Conservation (phyloP, 2,888 invertebrate species). For the Chloromyia formosa region DNA sequence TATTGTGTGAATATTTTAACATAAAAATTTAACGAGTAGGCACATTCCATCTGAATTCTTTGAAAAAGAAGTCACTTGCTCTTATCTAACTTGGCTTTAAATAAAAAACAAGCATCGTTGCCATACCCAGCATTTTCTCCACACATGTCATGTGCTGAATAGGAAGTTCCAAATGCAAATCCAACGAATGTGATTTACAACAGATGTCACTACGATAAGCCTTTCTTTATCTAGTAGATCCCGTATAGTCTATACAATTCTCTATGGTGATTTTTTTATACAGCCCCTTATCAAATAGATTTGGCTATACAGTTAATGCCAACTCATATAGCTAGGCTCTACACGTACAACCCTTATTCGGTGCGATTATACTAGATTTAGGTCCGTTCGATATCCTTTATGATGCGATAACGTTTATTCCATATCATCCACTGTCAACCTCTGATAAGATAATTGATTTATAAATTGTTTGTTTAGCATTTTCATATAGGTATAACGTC, state of each 20-base stretch:
- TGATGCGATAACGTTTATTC: constrained; percentile 39
- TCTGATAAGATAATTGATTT: constrained; percentile 50
- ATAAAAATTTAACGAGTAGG: too few species aligned
- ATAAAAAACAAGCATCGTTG: too few species aligned
- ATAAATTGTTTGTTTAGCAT: constrained; percentile 48
- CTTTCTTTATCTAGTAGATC: constrained; percentile 19
- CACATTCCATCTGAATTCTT: too few species aligned
- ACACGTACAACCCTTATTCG: too few species aligned
- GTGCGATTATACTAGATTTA: too few species aligned
- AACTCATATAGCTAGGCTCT: too few species aligned
- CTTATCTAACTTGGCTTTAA: too few species aligned
- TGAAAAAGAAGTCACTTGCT: too few species aligned
- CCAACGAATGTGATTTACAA: constrained; percentile 46
- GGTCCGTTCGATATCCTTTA: constrained; percentile 27
- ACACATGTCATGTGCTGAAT: constrained; percentile 4
- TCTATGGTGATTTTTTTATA: constrained; percentile 38
- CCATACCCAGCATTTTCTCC: constrained; percentile 9
- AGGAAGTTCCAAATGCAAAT: constrained; percentile 32
- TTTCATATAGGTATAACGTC: constrained; percentile 39
- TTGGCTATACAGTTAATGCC: too few species aligned
- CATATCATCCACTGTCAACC: constrained; percentile 44
- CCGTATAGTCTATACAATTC: constrained; percentile 15
- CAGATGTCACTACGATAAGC: constrained; percentile 46
- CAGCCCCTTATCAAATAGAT: constrained; percentile 22
- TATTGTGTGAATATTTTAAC: too few species aligned